phyloP scores from a whole-genome alignment of 2,888 invertebrate genomes.

The Erebia aethiops region DNA sequence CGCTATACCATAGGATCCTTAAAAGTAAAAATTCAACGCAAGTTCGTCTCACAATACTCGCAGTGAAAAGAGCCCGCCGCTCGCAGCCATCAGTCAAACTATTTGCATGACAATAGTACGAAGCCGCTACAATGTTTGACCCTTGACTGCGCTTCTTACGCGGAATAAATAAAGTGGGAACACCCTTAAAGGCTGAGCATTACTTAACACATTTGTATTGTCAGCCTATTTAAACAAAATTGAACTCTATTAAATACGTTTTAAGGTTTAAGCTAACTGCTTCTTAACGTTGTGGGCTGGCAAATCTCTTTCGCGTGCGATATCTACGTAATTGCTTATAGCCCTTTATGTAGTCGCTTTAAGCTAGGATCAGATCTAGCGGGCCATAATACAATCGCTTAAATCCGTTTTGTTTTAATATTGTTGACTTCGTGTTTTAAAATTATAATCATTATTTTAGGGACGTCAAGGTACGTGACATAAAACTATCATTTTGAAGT shows the following conservation, averaged over 20 bases:
- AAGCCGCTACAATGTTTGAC: constrained; percentile 22
- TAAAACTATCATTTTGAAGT: too few species aligned
- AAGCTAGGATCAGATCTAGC: too few species aligned
- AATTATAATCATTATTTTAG: too few species aligned
- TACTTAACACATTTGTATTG: constrained; percentile 28
- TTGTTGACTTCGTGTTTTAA: too few species aligned
- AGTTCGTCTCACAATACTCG: background rate
- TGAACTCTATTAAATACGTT: background rate
- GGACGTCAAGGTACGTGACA: too few species aligned
- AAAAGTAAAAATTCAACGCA: background rate
- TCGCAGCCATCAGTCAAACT: background rate
- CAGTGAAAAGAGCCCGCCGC: background rate
- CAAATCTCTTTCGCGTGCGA: constrained; percentile 37
- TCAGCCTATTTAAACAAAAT: background rate
- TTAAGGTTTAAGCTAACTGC: background rate
- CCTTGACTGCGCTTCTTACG: constrained; percentile 49
- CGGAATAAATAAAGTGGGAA: constrained; percentile 47
- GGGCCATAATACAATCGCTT: too few species aligned
- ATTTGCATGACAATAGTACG: background rate
- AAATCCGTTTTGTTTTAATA: too few species aligned
- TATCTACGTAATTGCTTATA: constrained; percentile 50
- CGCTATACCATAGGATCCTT: too few species aligned
- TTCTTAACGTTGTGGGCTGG: background rate
- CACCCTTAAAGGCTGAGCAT: constrained; percentile 47
- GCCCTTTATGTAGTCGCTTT: constrained; percentile 28